These are phyloP conservation scores for Cichlasoma orientale DNA, from an alignment of 2,797 vertebrate species.

Conservation along the genomic window DNA sequence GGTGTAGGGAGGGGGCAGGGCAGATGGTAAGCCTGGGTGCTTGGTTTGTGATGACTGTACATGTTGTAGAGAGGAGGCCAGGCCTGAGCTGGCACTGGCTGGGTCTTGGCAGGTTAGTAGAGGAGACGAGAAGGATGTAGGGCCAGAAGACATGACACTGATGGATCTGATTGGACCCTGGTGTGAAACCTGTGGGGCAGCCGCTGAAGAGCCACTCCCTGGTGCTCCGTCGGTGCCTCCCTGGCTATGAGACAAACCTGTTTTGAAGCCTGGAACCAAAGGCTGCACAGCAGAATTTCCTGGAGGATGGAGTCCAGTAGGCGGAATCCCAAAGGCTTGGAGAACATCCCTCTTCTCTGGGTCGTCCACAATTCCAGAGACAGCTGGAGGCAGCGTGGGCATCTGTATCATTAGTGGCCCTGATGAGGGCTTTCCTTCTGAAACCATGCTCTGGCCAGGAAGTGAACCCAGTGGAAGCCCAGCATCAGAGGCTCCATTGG, in stretches of 20 bases:
- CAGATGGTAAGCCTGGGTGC: slow-evolving; percentile 56
- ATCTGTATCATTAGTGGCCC: slow-evolving; percentile 82
- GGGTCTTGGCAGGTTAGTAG: slow-evolving; percentile 71
- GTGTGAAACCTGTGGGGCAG: slow-evolving; percentile 42
- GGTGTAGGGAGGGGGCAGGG: slow-evolving; percentile 64
- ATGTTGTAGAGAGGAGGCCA: slow-evolving; percentile 83
- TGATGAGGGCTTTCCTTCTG: slow-evolving; percentile 79
- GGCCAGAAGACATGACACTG: slow-evolving; percentile 80
- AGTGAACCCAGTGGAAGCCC: slow-evolving; percentile 68
- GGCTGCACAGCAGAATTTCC: slow-evolving; percentile 82
- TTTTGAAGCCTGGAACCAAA: slow-evolving; percentile 87
- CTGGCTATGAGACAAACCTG: slow-evolving; percentile 70
- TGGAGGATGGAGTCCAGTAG: slow-evolving; percentile 66
- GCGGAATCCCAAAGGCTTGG: slow-evolving; percentile 80
- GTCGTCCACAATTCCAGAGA: slow-evolving; percentile 69
- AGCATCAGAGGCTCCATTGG: slow-evolving; percentile 80
- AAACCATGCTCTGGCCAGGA: slow-evolving; percentile 61
- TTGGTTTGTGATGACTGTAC: slow-evolving; percentile 72
- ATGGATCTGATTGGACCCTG: slow-evolving; percentile 80
- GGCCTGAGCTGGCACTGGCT: slow-evolving; percentile 68
- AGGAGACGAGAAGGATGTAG: slow-evolving; percentile 76
- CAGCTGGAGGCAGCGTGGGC: slow-evolving; percentile 68
- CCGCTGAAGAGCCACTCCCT: slow-evolving; percentile 14
- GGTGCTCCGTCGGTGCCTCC: slow-evolving; percentile 62
- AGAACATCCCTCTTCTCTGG: slow-evolving; percentile 85